Evolutionary conservation across 2,797 vertebrate species (phyloP).

Genomic region (Enoplosus armatus): DNA sequence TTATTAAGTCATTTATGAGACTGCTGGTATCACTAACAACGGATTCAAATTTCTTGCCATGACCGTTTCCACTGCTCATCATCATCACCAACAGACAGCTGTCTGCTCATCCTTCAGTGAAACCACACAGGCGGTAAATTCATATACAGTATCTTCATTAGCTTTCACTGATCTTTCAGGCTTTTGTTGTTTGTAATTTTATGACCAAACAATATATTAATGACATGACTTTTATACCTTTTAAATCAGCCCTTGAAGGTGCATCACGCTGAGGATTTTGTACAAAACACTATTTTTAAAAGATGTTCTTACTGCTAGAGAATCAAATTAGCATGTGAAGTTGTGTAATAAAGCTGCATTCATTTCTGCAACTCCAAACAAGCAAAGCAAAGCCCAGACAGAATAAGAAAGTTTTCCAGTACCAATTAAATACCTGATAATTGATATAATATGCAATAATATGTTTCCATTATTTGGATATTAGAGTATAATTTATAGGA

Average conservation of each 20-base stretch:
- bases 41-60: conserved; percentile 25
- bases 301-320: not conserved
- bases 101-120: conserved; percentile 18
- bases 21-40: conserved; percentile 37
- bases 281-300: not conserved
- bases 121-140: not conserved
- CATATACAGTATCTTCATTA: not conserved
- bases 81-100: conserved; percentile 28
- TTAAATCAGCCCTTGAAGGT: not conserved
- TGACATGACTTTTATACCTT: not conserved
- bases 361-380: not conserved
- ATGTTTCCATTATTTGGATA: no score
- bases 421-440: not conserved
- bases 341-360: not conserved
- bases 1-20: conserved; percentile 55
- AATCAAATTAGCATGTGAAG: not conserved
- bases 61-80: conserved; percentile 32
- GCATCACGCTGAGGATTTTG: not conserved
- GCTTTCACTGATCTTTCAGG: not conserved
- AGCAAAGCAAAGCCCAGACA: not conserved
- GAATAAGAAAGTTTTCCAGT: not conserved
- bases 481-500: not conserved
- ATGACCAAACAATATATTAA: not conserved
- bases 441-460: no score
- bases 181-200: conserved; percentile 7